phyloP scores from a whole-genome alignment of 2,888 invertebrate species.

The Ophonus ardosiacus region DNA sequence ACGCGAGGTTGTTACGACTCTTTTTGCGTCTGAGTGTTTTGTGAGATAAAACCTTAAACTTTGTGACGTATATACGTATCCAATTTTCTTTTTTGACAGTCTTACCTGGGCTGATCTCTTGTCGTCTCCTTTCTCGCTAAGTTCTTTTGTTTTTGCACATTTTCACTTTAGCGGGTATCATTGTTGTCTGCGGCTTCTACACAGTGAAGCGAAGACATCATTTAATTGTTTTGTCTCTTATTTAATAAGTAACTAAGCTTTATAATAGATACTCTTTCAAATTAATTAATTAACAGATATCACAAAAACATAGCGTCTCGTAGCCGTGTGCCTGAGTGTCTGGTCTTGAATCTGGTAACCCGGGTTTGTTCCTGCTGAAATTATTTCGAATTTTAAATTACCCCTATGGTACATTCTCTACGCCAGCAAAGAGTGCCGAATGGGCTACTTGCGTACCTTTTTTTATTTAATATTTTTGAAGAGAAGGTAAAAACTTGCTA shows the following conservation, averaged over 20 bases:
- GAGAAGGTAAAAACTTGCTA: too few relatives aligned
- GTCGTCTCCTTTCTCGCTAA: not conserved
- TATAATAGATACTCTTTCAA: too few relatives aligned
- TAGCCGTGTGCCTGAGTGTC: too few relatives aligned
- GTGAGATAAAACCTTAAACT: constrained; percentile 63
- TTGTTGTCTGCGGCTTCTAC: constrained; percentile 18
- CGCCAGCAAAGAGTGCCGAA: too few relatives aligned
- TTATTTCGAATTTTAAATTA: too few relatives aligned
- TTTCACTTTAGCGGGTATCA: constrained; percentile 49
- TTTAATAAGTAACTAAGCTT: not conserved
- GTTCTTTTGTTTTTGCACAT: constrained; percentile 53
- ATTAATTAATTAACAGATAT: too few relatives aligned
- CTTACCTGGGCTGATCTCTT: constrained; percentile 45
- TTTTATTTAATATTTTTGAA: too few relatives aligned
- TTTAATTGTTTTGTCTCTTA: not conserved
- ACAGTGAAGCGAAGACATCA: not conserved
- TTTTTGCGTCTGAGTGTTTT: constrained; percentile 58
- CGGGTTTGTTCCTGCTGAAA: too few relatives aligned
- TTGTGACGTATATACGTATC: constrained; percentile 61
- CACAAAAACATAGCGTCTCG: too few relatives aligned
- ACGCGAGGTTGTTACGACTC: constrained; percentile 27
- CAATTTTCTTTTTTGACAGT: constrained; percentile 63
- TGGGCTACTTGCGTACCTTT: too few relatives aligned
- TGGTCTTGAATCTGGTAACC: too few relatives aligned
- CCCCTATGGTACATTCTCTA: too few relatives aligned